phyloP scores from a whole-genome alignment of 2,888 invertebrate species.

The Chalcosyrphus nemorum region DNA sequence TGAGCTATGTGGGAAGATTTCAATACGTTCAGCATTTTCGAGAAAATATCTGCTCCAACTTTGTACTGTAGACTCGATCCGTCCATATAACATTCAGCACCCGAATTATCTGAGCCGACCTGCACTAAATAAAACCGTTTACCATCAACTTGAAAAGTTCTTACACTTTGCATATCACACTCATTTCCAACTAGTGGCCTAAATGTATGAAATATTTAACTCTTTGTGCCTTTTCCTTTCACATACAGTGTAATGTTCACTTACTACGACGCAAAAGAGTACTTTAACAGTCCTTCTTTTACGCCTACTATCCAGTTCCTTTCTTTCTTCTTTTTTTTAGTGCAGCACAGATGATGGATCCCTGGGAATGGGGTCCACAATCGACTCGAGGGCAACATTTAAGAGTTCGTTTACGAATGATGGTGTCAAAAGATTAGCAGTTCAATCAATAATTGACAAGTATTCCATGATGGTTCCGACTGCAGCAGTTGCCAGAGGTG shows the following conservation, averaged over 20 bases:
- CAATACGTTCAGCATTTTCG: no score
- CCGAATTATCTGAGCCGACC: no score
- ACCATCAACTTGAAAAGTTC: no score
- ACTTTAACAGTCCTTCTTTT: conserved; percentile 35
- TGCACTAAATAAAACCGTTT: no score
- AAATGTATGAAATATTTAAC: no score
- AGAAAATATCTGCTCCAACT: no score
- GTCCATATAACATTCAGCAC: no score
- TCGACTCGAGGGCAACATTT: conserved; percentile 64
- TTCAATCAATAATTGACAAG: conserved; percentile 73
- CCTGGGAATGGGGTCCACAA: conserved; percentile 60
- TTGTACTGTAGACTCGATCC: no score
- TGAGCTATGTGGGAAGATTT: no score
- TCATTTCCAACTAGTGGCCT: neutral
- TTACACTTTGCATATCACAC: neutral
- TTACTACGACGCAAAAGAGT: neutral
- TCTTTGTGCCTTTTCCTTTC: neutral
- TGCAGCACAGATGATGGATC: conserved; percentile 55
- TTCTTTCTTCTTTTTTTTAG: conserved; percentile 5
- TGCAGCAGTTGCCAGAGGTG: conserved; percentile 18
- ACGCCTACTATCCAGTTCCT: conserved; percentile 42
- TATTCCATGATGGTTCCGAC: conserved; percentile 30
- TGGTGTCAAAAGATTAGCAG: conserved; percentile 73
- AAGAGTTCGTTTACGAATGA: conserved; percentile 70
- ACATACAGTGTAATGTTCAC: conserved; percentile 36